Evolutionary conservation across 2,113 vertebrate species (phyloP).

Genomic region (Tauraco erythrolophus): DNA sequence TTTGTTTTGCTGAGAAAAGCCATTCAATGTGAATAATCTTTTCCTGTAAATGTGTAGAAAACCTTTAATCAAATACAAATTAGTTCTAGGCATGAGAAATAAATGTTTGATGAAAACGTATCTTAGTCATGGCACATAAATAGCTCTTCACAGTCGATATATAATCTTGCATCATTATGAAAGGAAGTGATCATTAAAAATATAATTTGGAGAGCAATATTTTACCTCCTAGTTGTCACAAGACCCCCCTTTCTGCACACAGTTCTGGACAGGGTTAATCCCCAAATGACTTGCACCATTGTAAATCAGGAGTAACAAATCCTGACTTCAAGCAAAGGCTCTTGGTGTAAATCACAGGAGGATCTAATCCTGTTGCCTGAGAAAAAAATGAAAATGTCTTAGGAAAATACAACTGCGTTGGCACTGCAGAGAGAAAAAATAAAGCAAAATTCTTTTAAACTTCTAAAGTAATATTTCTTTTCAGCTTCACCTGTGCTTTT

Average conservation of each 20-base stretch:
- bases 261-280: slow-evolving; percentile 28
- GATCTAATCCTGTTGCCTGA: neutral
- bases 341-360: slow-evolving; percentile 23
- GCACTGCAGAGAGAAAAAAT: neutral
- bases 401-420: slow-evolving; percentile 52
- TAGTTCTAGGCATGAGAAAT: slow-evolving; percentile 66
- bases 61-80: slow-evolving; percentile 81
- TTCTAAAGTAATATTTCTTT: slow-evolving; percentile 61
- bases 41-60: slow-evolving; percentile 54
- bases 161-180: slow-evolving; percentile 73
- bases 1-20: slow-evolving; percentile 64
- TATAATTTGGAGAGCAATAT: slow-evolving; percentile 70
- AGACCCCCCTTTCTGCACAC: neutral
- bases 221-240: slow-evolving; percentile 62
- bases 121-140: slow-evolving; percentile 63
- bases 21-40: slow-evolving; percentile 62
- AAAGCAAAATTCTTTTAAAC: slow-evolving; percentile 45
- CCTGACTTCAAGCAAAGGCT: slow-evolving; percentile 21
- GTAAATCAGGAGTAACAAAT: slow-evolving; percentile 56
- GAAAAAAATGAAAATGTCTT: slow-evolving; percentile 22
- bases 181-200: slow-evolving; percentile 73
- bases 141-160: slow-evolving; percentile 65
- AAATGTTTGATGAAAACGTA: slow-evolving; percentile 63
- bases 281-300: slow-evolving; percentile 40
- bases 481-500: slow-evolving; percentile 68